These are phyloP conservation scores for Echeneis naucrates DNA, from an alignment of 2,797 vertebrate species.

Conservation along the genomic window DNA sequence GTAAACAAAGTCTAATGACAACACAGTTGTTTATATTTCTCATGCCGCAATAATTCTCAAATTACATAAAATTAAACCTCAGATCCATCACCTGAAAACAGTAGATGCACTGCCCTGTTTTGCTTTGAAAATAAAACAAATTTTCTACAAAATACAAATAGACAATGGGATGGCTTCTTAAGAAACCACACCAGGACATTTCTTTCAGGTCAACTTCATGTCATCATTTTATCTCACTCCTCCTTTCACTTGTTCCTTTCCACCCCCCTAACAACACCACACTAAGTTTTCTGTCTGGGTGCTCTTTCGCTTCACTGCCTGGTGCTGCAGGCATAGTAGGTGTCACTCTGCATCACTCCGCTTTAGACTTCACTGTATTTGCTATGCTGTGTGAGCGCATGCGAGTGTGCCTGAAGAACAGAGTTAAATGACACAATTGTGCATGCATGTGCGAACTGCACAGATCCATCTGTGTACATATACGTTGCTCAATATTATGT, in stretches of 20 bases:
- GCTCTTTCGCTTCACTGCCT: constrained; percentile 69
- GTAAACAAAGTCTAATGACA: not conserved
- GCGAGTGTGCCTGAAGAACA: constrained; percentile 9
- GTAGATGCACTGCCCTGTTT: not conserved
- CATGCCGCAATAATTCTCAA: not conserved
- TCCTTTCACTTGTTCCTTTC: constrained; percentile 1
- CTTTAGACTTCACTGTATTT: constrained; percentile 65
- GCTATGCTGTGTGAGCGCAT: constrained; percentile 27
- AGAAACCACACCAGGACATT: constrained; percentile 55
- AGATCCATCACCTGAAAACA: not conserved
- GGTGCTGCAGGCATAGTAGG: constrained; percentile 58
- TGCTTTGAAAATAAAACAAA: not conserved
- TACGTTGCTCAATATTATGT: constrained; percentile 38
- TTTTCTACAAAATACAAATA: not conserved
- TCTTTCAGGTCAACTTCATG: constrained; percentile 38
- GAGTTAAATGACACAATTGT: constrained; percentile 49
- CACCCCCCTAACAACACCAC: constrained; percentile 41
- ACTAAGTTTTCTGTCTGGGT: constrained; percentile 62
- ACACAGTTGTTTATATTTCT: not conserved
- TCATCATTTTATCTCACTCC: constrained; percentile 41
- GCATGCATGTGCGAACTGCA: constrained; percentile 60
- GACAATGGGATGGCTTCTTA: constrained; percentile 15
- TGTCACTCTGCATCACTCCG: constrained; percentile 67
- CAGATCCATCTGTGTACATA: constrained; percentile 62
- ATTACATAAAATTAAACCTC: not conserved